Percentiles rank a stretch among this genome's conserved stretches.
Evolutionary conservation across 2,888 invertebrate genomes (phyloP).

Genomic region (Leptarthrus brevirostris): DNA sequence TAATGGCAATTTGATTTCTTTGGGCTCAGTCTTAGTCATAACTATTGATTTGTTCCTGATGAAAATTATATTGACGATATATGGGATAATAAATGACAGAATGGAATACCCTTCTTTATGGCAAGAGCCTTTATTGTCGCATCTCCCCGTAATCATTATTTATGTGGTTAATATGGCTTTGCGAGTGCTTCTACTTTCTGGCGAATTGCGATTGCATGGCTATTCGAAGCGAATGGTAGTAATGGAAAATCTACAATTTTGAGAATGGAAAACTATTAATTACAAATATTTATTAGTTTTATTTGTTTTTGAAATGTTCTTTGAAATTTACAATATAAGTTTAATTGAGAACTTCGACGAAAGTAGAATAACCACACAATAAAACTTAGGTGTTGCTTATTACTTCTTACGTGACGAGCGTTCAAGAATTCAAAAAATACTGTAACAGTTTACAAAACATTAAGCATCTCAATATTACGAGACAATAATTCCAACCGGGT

Average conservation of each 20-base stretch:
- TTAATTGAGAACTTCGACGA: too few relatives aligned
- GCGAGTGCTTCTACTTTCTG: constrained; percentile 11
- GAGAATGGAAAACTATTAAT: too few relatives aligned
- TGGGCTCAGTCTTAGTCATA: constrained; percentile 50
- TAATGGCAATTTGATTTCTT: constrained; percentile 48
- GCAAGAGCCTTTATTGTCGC: constrained; percentile 43
- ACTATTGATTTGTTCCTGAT: constrained; percentile 56
- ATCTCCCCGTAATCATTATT: constrained; percentile 47
- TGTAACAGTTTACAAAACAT: too few relatives aligned
- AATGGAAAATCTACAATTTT: background rate
- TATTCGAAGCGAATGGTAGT: background rate
- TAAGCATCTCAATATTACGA: too few relatives aligned
- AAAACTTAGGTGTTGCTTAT: too few relatives aligned
- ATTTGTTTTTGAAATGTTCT: too few relatives aligned
- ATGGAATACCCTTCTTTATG: constrained; percentile 47
- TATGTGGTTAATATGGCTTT: constrained; percentile 46
- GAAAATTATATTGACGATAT: constrained; percentile 55
- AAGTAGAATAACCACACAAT: too few relatives aligned
- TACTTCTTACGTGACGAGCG: too few relatives aligned
- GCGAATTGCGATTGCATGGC: constrained; percentile 8
- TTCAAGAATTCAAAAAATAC: too few relatives aligned
- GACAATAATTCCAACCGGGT: too few relatives aligned
- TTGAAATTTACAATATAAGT: too few relatives aligned
- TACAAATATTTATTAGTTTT: too few relatives aligned
- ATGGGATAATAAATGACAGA: constrained; percentile 54